Base-by-base conservation (phyloP, 2,113 vertebrate species). In the Parus major region DNA sequence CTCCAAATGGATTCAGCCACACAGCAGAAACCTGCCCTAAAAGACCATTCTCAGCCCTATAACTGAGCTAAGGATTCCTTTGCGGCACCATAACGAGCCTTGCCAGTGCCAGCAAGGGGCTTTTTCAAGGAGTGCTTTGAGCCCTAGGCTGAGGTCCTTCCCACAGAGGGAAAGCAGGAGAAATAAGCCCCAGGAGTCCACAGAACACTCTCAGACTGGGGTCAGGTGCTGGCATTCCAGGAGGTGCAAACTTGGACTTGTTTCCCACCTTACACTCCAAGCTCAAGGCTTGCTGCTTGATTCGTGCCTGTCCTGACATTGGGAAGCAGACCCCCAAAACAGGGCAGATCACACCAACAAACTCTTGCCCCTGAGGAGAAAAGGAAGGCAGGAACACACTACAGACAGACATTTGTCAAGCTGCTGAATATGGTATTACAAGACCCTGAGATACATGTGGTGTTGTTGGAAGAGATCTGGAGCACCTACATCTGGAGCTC, bases 71-170 rank as follows among this genome's bases (percentile, higher is more conserved):
- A 52, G 3, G 36, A 49, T 20, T 13, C 12, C 11, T 82, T 28
- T 55, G 31, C 50, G 83, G 33, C 36, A n/a, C 18, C n/a, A 46
- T 0, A 5, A 11, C 15, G 69, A 90, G 12, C 52, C 60, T 53
- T 0, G 0, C 27, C 27, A 59, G 42, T 2, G 29, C 31, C 78
- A 52, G 49, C 16, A 39, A 50, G 5, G 10, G 28, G 24, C 19
- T 70, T 68, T 66, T 35, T 12, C 35, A n/a, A 47, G 65, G 15
- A 64, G 2, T 49, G 19, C 15, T 72, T 28, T 56, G 53, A 49
- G 25, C 28, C 66, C 8, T 7, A 55, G 55, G 23, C 12, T 77
- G 50, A 88, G 14, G 23, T 12, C 14, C 25, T 57, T 61, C 28
- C 21, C 46, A 55, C 14, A 46, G 35, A 49, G 27, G 22, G 31